Evolutionary conservation across 2,888 invertebrate species (phyloP), one percentile per base, ranked within the genome.

Genomic region (Idaea dimidiata): DNA sequence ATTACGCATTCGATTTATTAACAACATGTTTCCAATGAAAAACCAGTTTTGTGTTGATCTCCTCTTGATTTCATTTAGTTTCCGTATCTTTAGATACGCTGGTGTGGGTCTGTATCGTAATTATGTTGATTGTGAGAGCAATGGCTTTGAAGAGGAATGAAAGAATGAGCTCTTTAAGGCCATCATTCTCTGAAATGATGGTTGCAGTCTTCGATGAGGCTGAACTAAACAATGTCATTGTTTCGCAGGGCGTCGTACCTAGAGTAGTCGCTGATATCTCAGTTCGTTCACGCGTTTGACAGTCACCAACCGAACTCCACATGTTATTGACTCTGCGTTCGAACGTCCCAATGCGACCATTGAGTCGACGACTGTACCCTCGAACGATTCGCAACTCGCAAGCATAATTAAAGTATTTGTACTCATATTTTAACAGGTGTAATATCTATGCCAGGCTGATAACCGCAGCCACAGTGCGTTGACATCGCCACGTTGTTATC

Each of bases 11-110:
- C 14, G 14, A 43, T 43, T 43, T 43, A 43, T 43, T 53, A 59
- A 61, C 62, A 68, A 66, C 70, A 54, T 32, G 60, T 65, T 61
- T 65, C 66, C 66, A 70, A 64, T 61, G 61, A 66, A 70, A 65
- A 72, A 78, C 75, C 78, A 62, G 66, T 78, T 76, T 72, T 65
- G 61, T 60, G 66, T 64, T 58, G 66, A 68, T 69, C 65, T 73
- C 74, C 76, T 78, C 74, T 81, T 77, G 78, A 72, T 81, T 81
- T 81, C 77, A 75, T 79, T 78, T 75, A 73, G 70, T 76, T 79
- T 72, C 68, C 67, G 67, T 69, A 71, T 75, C 67, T 73, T 69
- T 70, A 73, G 71, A 68, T 66, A 63, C 65, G 64, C 69, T 64
- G 2, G 43, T 10, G 8, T 43, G 43, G 14, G 14, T 43, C 7